Evolutionary conservation across 2,113 vertebrate genomes (phyloP).

Genomic region (Rostratula benghalensis): DNA sequence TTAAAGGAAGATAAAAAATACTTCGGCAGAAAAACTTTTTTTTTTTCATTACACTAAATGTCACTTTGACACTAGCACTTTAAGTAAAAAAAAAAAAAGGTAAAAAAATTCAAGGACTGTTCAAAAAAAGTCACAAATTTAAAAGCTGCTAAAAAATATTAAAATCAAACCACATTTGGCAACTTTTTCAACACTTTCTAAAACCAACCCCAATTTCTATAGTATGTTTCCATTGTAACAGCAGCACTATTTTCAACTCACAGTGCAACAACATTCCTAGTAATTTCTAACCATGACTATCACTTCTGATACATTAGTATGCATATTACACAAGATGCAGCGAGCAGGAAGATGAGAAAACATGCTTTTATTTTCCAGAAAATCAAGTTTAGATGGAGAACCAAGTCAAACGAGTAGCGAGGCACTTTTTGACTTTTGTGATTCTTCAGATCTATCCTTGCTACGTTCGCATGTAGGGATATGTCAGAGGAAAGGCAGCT

Average conservation of each 20-base stretch:
- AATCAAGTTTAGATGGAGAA: neutral
- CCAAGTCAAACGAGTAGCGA: rapidly evolving
- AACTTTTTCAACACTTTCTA: neutral
- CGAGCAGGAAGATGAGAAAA: neutral
- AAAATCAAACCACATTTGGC: neutral
- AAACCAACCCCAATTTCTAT: neutral
- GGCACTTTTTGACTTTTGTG: neutral
- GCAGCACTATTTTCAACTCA: neutral
- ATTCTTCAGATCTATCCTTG: neutral
- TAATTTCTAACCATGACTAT: neutral
- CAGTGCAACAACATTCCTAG: neutral
- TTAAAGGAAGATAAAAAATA: neutral
- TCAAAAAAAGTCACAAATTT: neutral
- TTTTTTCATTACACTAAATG: neutral
- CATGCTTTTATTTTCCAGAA: neutral
- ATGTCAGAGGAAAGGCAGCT: neutral
- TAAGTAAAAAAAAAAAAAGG: neutral
- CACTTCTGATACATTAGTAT: neutral
- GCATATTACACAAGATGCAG: neutral
- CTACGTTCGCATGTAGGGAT: rapidly evolving
- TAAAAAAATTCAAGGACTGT: neutral
- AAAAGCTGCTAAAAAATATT: neutral
- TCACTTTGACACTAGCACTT: neutral
- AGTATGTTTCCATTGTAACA: neutral
- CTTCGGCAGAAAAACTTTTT: neutral